Conservation (phyloP, 2,797 vertebrate genomes). For the Lates japonicus region DNA sequence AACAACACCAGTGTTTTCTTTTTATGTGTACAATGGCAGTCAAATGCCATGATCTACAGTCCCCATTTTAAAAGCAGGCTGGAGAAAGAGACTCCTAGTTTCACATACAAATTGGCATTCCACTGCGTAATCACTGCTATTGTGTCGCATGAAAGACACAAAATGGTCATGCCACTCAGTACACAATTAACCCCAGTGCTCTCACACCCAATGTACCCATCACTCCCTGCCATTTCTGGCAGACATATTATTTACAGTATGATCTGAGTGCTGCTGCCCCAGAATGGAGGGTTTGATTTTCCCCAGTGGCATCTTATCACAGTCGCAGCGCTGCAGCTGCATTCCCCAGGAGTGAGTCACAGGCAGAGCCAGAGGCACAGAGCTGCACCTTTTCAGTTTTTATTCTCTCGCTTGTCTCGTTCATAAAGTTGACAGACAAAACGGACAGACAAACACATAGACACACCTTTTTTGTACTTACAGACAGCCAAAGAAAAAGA, state of each 20-base stretch:
- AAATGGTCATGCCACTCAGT: conserved; percentile 51
- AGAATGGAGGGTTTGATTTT: conserved; percentile 74
- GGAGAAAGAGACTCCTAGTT: conserved; percentile 37
- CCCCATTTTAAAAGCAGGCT: conserved; percentile 21
- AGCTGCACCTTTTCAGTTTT: conserved; percentile 72
- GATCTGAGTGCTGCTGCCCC: conserved; percentile 62
- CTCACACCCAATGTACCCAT: conserved; percentile 63
- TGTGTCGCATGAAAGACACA: conserved; percentile 68
- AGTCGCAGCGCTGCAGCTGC: conserved; percentile 71
- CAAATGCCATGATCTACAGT: conserved; percentile 30
- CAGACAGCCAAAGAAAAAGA: conserved; percentile 26
- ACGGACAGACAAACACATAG: conserved; percentile 43
- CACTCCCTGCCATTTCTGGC: conserved; percentile 56
- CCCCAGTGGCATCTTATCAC: conserved; percentile 82
- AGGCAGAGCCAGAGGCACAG: conserved; percentile 58
- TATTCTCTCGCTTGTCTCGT: conserved; percentile 32
- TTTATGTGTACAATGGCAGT: conserved; percentile 15
- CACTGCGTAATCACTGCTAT: conserved; percentile 62
- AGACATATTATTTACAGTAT: conserved; percentile 77
- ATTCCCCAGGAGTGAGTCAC: conserved; percentile 85
- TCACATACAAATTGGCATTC: conserved; percentile 53
- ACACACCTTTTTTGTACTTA: conserved; percentile 46
- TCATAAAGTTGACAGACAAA: conserved; percentile 50
- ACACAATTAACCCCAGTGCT: conserved; percentile 63
- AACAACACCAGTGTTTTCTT: conserved; percentile 31